Base-by-base conservation (phyloP, 2,888 invertebrate genomes). In the Rhingia campestris region DNA sequence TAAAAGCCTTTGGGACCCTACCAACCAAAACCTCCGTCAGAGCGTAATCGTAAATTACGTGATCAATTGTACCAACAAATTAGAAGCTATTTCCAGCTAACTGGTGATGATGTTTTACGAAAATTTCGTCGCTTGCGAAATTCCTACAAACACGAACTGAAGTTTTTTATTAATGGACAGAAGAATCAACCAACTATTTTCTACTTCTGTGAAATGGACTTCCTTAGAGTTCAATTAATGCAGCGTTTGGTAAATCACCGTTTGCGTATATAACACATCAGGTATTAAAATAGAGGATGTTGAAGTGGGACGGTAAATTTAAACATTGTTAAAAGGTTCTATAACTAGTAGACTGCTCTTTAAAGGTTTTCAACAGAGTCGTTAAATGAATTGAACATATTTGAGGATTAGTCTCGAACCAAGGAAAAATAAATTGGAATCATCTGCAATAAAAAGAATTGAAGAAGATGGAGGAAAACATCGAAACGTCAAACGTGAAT, bases 131-230 rank as follows among this genome's bases (percentile, higher is more conserved):
- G 76, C 0, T 39, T 70, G 6, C 39, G 61, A 37, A 66, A 59
- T 54, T 30, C 30, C 30, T 81, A 76, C 9, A 12, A 33, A 6
- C 64, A 76, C 22, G 81, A 81, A 7, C n/a, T 81, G 4, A 76
- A 61, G 3, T 30, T n/a, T 0, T 54, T 76, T 14, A 41, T 39
- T 5, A 49, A 72, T 33, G 54, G 51, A 3, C 58, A 66, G 35
- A 81, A 81, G 12, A 3, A 39, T 3, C 37, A 56, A 2, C 14
- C 59, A 6, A 66, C 14, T 67, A 10, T 81, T 6, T 81, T 81
- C 7, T 81, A 81, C 30, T 81, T 72, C 54, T 76, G 76, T 7
- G 81, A 81, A 41, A 76, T 81, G 59, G 66, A 76, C 5, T 76
- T 81, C 2, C 66, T 76, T 6, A 53, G 41, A 1, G 43, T 66